Base-by-base conservation (phyloP, 2,888 invertebrate species). In the Steinernema carpocapsae region DNA sequence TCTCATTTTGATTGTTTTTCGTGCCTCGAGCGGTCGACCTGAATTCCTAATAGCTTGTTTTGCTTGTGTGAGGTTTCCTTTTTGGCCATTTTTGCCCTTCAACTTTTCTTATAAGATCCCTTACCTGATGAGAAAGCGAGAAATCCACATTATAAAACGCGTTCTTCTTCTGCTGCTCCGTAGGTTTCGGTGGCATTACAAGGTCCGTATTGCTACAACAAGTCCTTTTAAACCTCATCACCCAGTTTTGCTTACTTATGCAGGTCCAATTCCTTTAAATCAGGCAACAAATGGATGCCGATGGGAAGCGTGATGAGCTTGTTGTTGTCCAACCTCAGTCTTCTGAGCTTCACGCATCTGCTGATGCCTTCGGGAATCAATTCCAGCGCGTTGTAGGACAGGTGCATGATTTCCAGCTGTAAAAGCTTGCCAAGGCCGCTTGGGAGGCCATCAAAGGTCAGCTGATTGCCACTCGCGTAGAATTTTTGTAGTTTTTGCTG, bases 351-450 rank as follows among this genome's bases (percentile, higher is more conserved):
- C n/a, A 85, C 87, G 78, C 87, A 87, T 56, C 87, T 74, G 32
- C 95, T 95, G 45, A 97, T 90, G 59, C 97, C 97, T 90, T 99
- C 99, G 0, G 99, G 99, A 82, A 99, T 94, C 93, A 95, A 95
- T 90, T 99, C 97, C 74, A 99, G 90, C 79, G 93, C 91, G 89
- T 99, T 99, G 88, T 95, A 94, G 0, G 97, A 93, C 1, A 97
- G 95, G 12, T 95, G 95, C 89, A 99, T 97, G 59, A 96, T 92
- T 89, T 97, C 95, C 79, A 99, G 90, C 78, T 92, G 92, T 72
- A 93, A 92, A 56, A 99, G 90, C 88, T 99, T 99, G 24, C 99
- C 99, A 80, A 99, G 95, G 7, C 97, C 96, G 0, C 96, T 94
- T 0, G 99, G 99, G 81, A 99, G 95, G 85, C 86, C 86, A 88